Conservation (phyloP, 2,888 invertebrate species). For the Apamea monoglypha region DNA sequence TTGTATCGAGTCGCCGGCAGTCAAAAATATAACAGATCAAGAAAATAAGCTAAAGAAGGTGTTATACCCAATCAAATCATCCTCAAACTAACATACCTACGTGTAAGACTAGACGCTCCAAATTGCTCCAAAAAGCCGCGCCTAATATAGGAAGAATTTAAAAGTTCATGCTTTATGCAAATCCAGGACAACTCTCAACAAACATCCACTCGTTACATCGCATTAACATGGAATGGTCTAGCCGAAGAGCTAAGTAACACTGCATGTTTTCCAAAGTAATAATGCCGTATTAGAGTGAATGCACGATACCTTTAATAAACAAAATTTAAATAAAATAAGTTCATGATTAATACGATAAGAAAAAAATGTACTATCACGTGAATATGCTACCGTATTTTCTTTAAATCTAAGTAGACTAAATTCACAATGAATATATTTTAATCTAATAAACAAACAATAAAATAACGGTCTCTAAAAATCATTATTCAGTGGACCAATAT, state of each 20-base stretch:
- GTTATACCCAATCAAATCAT: not conserved
- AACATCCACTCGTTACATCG: not conserved
- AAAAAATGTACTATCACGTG: too few species aligned
- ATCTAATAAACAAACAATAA: slow-evolving; percentile 4
- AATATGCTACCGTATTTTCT: not conserved
- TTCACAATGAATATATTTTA: not conserved
- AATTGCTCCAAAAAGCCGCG: not conserved
- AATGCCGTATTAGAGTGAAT: not conserved
- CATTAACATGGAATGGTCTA: not conserved
- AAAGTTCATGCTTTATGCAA: not conserved
- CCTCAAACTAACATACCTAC: not conserved
- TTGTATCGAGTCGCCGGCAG: too few species aligned
- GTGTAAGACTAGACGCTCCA: not conserved
- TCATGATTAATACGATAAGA: not conserved
- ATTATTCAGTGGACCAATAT: slow-evolving; percentile 68
- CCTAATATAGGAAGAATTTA: not conserved
- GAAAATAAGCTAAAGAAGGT: too few species aligned
- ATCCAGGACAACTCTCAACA: not conserved
- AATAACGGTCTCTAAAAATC: not conserved
- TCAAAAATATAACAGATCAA: too few species aligned
- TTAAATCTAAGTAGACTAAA: not conserved
- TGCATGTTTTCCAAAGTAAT: not conserved
- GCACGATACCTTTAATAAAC: not conserved
- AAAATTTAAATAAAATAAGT: not conserved
- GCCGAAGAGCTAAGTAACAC: not conserved